phyloP scores from a whole-genome alignment of 23 tunicate species.

The Diplosoma virens region DNA sequence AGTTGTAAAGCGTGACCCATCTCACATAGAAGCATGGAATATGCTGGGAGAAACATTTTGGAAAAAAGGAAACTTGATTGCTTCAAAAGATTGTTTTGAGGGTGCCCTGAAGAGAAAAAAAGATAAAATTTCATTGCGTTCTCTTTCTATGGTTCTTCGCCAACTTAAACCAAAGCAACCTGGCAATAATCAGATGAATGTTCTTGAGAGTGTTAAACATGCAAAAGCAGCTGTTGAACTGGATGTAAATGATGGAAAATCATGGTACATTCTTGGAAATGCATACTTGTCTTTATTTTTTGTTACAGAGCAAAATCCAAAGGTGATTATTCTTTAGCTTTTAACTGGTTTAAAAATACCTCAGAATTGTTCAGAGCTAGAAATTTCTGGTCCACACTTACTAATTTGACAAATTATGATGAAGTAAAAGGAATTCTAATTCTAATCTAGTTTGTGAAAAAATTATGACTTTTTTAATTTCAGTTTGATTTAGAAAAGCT shows the following conservation, averaged over 20 bases:
- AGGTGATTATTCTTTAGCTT: slow-evolving; percentile 38
- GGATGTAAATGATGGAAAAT: slow-evolving; percentile 71
- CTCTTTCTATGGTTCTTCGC: slow-evolving; percentile 86
- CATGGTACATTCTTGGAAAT: slow-evolving; percentile 91
- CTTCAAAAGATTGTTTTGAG: slow-evolving; percentile 90
- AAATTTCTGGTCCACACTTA: too few relatives aligned
- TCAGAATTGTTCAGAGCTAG: too few relatives aligned
- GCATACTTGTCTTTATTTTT: slow-evolving; percentile 88
- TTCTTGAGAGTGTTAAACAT: slow-evolving; percentile 66
- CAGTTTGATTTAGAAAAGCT: too few relatives aligned
- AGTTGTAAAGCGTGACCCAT: slow-evolving; percentile 91
- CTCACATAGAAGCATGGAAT: slow-evolving; percentile 82
- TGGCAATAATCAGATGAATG: slow-evolving; percentile 51
- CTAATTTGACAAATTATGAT: too few relatives aligned
- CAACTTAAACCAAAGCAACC: slow-evolving; percentile 60
- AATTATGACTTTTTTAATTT: neutral
- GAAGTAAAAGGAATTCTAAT: too few relatives aligned
- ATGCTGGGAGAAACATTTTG: slow-evolving; percentile 92
- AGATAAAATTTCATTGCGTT: slow-evolving; percentile 67
- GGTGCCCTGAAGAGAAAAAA: slow-evolving; percentile 68
- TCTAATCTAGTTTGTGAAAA: neutral
- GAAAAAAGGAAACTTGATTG: slow-evolving; percentile 75
- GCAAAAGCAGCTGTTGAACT: slow-evolving; percentile 79
- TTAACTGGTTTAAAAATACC: neutral
- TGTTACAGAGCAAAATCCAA: slow-evolving; percentile 65